Evolutionary conservation across 2,113 vertebrate species (phyloP).

Genomic region (Melanerpes aurifrons): DNA sequence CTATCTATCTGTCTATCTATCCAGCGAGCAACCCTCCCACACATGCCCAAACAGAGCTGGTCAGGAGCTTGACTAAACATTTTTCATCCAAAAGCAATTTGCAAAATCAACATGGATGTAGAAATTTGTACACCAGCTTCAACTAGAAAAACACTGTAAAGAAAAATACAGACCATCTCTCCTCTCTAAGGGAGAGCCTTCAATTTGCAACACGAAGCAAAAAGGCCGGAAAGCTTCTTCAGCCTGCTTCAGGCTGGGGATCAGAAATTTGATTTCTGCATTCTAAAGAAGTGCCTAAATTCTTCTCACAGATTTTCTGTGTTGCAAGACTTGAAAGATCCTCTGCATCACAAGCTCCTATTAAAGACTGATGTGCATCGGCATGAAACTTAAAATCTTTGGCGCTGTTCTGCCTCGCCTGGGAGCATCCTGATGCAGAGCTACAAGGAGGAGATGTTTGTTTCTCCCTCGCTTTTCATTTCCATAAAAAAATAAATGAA

Average conservation of each 20-base stretch:
- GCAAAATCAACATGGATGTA: background rate
- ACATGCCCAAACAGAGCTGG: accelerated
- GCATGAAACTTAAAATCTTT: background rate
- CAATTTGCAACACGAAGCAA: background rate
- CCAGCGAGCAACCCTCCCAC: background rate
- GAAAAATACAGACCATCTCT: background rate
- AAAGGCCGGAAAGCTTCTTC: background rate
- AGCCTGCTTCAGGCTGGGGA: background rate
- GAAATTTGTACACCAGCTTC: background rate
- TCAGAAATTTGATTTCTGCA: background rate
- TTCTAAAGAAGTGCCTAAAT: background rate
- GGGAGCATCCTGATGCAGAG: background rate
- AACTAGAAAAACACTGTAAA: background rate
- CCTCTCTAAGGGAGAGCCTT: background rate
- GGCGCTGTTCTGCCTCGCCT: background rate
- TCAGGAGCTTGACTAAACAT: background rate
- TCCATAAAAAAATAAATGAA: background rate
- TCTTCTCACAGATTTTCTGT: background rate
- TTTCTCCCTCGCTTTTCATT: background rate
- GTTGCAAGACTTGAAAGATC: background rate
- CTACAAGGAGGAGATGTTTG: background rate
- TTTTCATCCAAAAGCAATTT: background rate
- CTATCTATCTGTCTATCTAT: too few species aligned
- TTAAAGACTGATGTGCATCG: background rate
- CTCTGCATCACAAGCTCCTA: background rate